Percentiles rank a stretch among this genome's conserved stretches.
Conservation (phyloP, 2,797 vertebrate species). For the Sparidentex hasta region DNA sequence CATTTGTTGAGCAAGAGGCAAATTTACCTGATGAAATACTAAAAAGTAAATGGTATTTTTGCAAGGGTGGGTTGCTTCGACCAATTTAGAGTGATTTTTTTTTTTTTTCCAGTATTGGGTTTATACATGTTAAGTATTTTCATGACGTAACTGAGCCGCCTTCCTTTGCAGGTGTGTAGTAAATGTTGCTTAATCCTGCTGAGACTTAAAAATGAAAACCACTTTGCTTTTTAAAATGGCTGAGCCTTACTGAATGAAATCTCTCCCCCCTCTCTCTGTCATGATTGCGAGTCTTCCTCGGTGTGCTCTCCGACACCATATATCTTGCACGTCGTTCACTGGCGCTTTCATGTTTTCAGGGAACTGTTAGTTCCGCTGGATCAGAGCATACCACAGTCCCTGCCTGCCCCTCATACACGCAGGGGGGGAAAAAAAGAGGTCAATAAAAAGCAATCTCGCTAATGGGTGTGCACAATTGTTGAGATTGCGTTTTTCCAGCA, state of each 20-base stretch:
- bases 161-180: neutral
- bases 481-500: slow-evolving; percentile 16
- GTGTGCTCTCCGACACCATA: neutral
- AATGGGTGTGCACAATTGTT: slow-evolving; percentile 37
- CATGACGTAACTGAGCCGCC: too few relatives aligned
- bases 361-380: neutral
- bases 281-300: neutral
- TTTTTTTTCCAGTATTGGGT: neutral
- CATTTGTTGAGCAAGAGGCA: too few relatives aligned
- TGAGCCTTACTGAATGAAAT: neutral
- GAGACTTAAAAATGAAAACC: neutral
- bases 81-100: neutral
- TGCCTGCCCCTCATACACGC: neutral
- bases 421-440: neutral
- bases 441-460: slow-evolving; percentile 57
- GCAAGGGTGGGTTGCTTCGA: too few relatives aligned
- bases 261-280: neutral
- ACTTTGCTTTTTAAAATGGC: neutral
- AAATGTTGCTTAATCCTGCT: neutral
- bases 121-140: neutral
- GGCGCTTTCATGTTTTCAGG: neutral
- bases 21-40: too few relatives aligned
- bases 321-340: neutral
- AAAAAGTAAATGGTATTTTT: too few relatives aligned
- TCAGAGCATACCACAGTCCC: neutral